Conservation (phyloP, 2,113 vertebrate species). For the Seriola quinqueradiata region DNA sequence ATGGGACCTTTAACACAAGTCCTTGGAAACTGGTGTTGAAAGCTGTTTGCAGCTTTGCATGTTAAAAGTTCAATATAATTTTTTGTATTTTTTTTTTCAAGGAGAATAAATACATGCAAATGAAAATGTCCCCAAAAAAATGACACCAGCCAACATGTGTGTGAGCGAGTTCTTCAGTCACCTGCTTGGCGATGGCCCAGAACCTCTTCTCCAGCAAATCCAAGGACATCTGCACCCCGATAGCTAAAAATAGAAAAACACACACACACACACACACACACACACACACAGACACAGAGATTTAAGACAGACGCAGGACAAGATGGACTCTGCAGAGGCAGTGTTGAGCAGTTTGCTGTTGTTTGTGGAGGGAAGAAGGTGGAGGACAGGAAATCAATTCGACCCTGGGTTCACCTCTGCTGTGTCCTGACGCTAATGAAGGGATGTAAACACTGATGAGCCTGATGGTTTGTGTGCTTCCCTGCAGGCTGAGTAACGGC, state of each 20-base stretch:
- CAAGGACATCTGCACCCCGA: slow-evolving; percentile 80
- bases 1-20: too few relatives aligned
- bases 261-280: slow-evolving; percentile 40
- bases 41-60: too few relatives aligned
- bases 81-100: too few relatives aligned
- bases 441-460: slow-evolving; percentile 63
- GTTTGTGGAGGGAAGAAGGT: slow-evolving; percentile 24
- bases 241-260: slow-evolving; percentile 73
- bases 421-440: slow-evolving; percentile 54
- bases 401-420: slow-evolving; percentile 55
- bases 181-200: slow-evolving; percentile 78
- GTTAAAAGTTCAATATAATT: too few relatives aligned
- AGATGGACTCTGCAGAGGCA: slow-evolving; percentile 47
- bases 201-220: slow-evolving; percentile 76
- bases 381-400: slow-evolving; percentile 59
- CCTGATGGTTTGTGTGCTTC: slow-evolving; percentile 19
- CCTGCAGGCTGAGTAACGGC: too few relatives aligned
- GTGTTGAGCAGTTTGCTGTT: slow-evolving; percentile 1
- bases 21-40: too few relatives aligned
- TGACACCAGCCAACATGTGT: slow-evolving; percentile 18
- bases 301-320: slow-evolving; percentile 42
- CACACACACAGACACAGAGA: slow-evolving; percentile 32
- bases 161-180: slow-evolving; percentile 44
- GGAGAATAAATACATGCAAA: not conserved
- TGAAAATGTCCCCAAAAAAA: not conserved